phyloP scores from a whole-genome alignment of 2,113 vertebrate species.

The Dermatemys mawii region DNA sequence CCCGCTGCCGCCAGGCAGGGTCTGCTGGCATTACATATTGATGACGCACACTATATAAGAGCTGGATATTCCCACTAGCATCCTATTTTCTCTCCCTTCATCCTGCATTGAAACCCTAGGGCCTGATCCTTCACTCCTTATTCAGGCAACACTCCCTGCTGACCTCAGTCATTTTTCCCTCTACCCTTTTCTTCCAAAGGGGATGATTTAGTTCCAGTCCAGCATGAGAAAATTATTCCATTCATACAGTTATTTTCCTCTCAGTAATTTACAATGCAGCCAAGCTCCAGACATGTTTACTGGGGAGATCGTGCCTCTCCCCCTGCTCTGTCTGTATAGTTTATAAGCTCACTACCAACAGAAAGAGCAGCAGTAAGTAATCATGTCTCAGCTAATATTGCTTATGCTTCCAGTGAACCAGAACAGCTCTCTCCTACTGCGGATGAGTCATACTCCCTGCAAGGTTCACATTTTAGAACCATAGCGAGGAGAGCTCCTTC shows the following conservation, averaged over 20 bases:
- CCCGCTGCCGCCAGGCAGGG: background rate
- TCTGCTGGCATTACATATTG: background rate
- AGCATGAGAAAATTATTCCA: background rate
- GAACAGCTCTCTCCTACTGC: background rate
- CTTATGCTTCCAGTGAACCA: background rate
- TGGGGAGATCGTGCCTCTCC: rapidly evolving
- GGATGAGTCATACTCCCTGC: slow-evolving; percentile 48
- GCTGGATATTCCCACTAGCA: background rate
- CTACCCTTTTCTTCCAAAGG: background rate
- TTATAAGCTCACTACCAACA: rapidly evolving
- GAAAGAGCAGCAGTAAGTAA: slow-evolving; percentile 9
- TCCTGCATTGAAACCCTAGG: rapidly evolving
- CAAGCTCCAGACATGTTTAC: background rate
- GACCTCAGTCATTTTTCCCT: background rate
- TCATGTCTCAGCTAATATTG: background rate
- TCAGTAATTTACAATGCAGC: slow-evolving; percentile 56
- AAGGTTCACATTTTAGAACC: slow-evolving; percentile 24
- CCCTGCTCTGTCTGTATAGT: rapidly evolving
- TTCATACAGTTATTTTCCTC: slow-evolving; percentile 13
- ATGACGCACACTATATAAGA: background rate
- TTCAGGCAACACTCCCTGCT: background rate
- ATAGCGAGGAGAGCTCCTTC: background rate
- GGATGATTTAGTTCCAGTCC: background rate
- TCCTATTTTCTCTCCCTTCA: background rate
- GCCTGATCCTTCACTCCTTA: rapidly evolving